Percentiles rank a stretch among this genome's conserved stretches.
Evolutionary conservation across 2,113 vertebrate genomes (phyloP).

Genomic region (Sphyrna mokarran): DNA sequence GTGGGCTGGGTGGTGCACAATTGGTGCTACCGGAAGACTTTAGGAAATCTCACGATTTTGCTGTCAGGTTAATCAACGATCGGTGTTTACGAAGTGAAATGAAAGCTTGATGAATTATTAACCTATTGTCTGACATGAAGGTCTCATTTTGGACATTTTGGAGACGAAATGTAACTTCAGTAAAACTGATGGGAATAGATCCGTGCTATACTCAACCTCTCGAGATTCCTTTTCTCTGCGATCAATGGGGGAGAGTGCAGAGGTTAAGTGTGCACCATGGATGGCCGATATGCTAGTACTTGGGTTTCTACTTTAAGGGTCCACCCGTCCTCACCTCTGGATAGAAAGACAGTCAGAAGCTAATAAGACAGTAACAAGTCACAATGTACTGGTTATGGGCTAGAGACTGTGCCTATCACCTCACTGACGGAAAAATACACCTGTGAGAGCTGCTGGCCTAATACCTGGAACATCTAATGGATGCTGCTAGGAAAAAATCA

Average conservation of each 20-base stretch:
- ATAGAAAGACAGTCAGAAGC: too few species aligned
- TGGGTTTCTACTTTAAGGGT: neutral
- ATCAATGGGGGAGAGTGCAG: neutral
- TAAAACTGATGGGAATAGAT: neutral
- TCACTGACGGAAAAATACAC: too few species aligned
- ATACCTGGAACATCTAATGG: too few species aligned
- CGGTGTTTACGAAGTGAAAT: neutral
- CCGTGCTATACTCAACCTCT: neutral
- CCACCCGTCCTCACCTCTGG: too few species aligned
- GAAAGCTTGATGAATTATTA: neutral
- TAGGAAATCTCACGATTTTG: neutral
- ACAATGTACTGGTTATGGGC: too few species aligned
- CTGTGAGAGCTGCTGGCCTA: too few species aligned
- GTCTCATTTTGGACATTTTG: neutral
- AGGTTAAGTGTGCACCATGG: too few species aligned
- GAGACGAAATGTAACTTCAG: neutral
- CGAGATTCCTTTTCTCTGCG: neutral
- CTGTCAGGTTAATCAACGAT: neutral
- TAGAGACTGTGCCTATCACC: too few species aligned
- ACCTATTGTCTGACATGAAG: neutral
- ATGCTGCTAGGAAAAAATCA: too few species aligned
- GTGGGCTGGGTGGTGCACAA: neutral
- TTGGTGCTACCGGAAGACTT: neutral
- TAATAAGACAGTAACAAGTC: too few species aligned
- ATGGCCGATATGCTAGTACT: neutral